Conservation (phyloP, 2,888 invertebrate species). For the Aquatica leii region DNA sequence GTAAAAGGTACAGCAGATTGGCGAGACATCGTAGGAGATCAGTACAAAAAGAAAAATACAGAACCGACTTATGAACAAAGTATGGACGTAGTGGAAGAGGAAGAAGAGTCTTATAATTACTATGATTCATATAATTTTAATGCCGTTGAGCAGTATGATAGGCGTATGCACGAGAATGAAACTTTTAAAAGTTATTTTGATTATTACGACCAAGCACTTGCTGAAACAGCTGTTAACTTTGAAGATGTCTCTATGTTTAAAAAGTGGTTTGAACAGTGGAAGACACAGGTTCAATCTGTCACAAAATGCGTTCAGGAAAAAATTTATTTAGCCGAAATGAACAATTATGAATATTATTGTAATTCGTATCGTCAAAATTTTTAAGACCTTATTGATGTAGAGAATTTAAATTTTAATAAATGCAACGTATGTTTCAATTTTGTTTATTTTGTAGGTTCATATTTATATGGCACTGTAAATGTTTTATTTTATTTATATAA, state of each 20-base stretch:
- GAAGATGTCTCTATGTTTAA: slow-evolving; percentile 50
- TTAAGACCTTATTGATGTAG: too few species aligned
- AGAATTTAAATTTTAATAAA: too few species aligned
- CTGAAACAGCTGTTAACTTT: slow-evolving; percentile 50
- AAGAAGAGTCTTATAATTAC: neutral
- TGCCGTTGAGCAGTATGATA: neutral
- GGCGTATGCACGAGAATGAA: neutral
- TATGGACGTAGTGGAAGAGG: neutral
- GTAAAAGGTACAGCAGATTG: neutral
- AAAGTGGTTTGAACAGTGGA: slow-evolving; percentile 55
- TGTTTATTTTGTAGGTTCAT: too few species aligned
- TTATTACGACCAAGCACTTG: slow-evolving; percentile 49
- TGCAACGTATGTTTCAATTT: too few species aligned
- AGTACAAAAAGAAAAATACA: neutral
- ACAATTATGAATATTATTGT: slow-evolving; percentile 34
- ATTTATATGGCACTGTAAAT: too few species aligned
- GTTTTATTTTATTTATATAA: too few species aligned
- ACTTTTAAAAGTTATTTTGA: slow-evolving; percentile 44
- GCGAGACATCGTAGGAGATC: neutral
- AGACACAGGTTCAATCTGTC: slow-evolving; percentile 51
- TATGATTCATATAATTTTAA: neutral
- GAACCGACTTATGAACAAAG: neutral
- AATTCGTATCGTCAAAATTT: too few species aligned
- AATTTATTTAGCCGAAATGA: slow-evolving; percentile 57
- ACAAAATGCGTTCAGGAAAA: slow-evolving; percentile 57